phyloP scores from a whole-genome alignment of 2,888 invertebrate species.

The Callosobruchus maculatus region DNA sequence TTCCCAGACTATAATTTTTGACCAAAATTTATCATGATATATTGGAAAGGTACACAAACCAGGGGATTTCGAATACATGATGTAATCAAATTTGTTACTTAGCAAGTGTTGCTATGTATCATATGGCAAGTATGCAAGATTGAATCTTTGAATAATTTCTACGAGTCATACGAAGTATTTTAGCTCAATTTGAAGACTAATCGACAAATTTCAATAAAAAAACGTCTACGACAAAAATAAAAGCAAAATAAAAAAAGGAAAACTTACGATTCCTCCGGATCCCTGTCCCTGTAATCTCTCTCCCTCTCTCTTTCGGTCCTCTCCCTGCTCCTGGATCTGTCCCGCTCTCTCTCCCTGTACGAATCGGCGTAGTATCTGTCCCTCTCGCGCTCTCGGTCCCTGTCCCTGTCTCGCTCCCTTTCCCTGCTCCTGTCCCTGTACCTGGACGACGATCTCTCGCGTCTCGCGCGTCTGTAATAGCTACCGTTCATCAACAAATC shows the following conservation, averaged over 20 bases:
- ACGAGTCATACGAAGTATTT: too few species aligned
- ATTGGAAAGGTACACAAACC: too few species aligned
- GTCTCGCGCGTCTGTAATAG: slow-evolving; percentile 31
- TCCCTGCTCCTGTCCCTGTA: slow-evolving; percentile 58
- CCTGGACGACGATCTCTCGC: slow-evolving; percentile 46
- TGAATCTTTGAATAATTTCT: too few species aligned
- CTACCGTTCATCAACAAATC: background rate
- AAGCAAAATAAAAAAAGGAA: background rate
- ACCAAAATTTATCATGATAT: too few species aligned
- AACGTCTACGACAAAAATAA: background rate
- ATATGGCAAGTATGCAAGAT: too few species aligned
- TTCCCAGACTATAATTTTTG: too few species aligned
- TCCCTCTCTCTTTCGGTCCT: slow-evolving; percentile 63
- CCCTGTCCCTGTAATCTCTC: slow-evolving; percentile 71
- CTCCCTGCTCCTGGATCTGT: slow-evolving; percentile 54
- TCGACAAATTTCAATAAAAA: too few species aligned
- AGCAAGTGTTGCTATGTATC: too few species aligned
- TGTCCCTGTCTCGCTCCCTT: slow-evolving; percentile 57
- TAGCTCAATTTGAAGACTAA: too few species aligned
- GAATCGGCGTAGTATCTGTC: slow-evolving; percentile 51
- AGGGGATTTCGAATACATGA: too few species aligned
- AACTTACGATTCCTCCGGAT: slow-evolving; percentile 72
- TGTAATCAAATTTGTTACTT: too few species aligned
- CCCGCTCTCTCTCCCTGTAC: slow-evolving; percentile 58
- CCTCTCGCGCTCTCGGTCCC: slow-evolving; percentile 52